Base-by-base conservation (phyloP, 2,113 vertebrate genomes). In the Hyperoodon ampullatus region DNA sequence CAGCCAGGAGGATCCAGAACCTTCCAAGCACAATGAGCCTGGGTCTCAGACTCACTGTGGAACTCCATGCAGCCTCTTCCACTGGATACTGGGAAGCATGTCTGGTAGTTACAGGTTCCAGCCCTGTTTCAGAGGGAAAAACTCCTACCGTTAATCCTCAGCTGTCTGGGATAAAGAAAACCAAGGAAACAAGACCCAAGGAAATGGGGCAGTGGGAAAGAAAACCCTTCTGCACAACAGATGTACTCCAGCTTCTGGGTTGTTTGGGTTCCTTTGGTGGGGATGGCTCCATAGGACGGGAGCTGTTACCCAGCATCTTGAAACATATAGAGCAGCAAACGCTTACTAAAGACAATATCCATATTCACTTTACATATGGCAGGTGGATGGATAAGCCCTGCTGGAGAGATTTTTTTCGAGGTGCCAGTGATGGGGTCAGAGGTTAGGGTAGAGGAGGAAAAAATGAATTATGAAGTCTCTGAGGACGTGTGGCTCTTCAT, bases 121-220 rank as follows among this genome's bases (percentile, higher is more conserved):
- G 65, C 65, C 18, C 84, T 12, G 10, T 65, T 66, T 39, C 61
- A 71, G 63, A 97, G 26, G 4, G 23, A 63, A 10, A 53, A 6
- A 10, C 61, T 55, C 33, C n/a, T 71, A 23, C 6, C 4, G 4
- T 58, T 15, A 42, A 50, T 90, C 66, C 23, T 70, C 28, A 8
- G 66, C 71, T 58, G 16, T 82, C 33, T 77, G 28, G 24, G 39
- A 77, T 30, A 60, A 78, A 93, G 86, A 42, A 75, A 63, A 55
- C 5, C 35, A 92, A 92, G 83, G 61, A 92, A 65, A 86, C 81
- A 77, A 92, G 70, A 93, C n/a, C 33, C 81, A 71, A 92, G 74
- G 18, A 72, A 78, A 70, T 2, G 55, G 28, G 61, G 74, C 8
- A 21, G 19, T 87, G 65, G 13, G 53, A 30, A 33, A 72, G 58